Conservation (phyloP, 2,888 invertebrate species). For the Isoperla grammatica region DNA sequence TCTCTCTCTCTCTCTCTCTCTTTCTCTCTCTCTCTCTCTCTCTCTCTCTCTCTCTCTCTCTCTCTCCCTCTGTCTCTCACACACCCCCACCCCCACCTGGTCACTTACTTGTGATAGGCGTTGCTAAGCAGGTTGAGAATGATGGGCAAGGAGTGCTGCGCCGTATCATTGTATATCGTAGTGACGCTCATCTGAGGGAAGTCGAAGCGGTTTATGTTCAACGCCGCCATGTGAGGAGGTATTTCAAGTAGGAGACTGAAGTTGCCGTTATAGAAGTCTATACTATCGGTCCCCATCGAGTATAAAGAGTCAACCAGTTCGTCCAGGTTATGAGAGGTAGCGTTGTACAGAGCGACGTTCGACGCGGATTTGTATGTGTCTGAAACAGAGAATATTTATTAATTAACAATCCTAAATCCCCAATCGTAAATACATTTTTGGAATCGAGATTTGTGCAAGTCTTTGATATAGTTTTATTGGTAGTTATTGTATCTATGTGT, state of each 20-base stretch:
- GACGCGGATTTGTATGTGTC: slow-evolving; percentile 56
- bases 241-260: slow-evolving; percentile 57
- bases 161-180: slow-evolving; percentile 71
- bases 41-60: too few relatives aligned
- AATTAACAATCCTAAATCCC: too few relatives aligned
- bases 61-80: too few relatives aligned
- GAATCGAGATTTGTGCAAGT: too few relatives aligned
- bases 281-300: slow-evolving; percentile 40
- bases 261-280: slow-evolving; percentile 58
- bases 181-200: slow-evolving; percentile 51
- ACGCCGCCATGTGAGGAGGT: slow-evolving; percentile 61
- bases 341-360: slow-evolving; percentile 58
- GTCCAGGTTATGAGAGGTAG: slow-evolving; percentile 41
- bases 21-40: too few relatives aligned
- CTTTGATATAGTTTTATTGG: too few relatives aligned
- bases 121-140: slow-evolving; percentile 67
- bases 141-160: slow-evolving; percentile 71
- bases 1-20: too few relatives aligned
- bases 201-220: slow-evolving; percentile 54
- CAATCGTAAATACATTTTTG: too few relatives aligned
- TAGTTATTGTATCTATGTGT: too few relatives aligned
- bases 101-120: slow-evolving; percentile 63
- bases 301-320: slow-evolving; percentile 40
- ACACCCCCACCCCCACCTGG: too few relatives aligned
- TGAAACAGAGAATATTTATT: slow-evolving; percentile 25